Conservation (phyloP, 2,888 invertebrate genomes). For the Drosophila eohydei region DNA sequence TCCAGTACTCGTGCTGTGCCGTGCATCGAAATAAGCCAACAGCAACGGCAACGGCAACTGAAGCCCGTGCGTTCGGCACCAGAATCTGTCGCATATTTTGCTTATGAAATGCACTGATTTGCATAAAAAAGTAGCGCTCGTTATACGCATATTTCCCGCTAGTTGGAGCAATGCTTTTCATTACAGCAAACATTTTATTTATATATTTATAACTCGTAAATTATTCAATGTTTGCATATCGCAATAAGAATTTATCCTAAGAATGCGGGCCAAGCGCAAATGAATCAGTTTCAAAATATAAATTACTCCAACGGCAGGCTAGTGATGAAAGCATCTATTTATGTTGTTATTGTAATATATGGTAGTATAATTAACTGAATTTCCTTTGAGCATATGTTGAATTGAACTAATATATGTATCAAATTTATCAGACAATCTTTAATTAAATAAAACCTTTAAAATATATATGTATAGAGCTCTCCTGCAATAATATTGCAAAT, state of each 20-base stretch:
- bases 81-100: conserved; percentile 59
- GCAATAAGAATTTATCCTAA: conserved; percentile 15
- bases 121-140: conserved; percentile 64
- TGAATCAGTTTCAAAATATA: neutral
- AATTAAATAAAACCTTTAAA: neutral
- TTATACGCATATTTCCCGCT: conserved; percentile 70
- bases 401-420: neutral
- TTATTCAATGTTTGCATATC: conserved; percentile 59
- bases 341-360: neutral
- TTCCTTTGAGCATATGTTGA: too few species aligned
- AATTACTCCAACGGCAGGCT: neutral
- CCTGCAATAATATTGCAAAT: neutral
- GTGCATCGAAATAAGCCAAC: conserved; percentile 54
- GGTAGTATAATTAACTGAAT: neutral
- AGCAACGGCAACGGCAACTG: conserved; percentile 10
- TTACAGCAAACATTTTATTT: conserved; percentile 50
- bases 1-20: conserved; percentile 58
- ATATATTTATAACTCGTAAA: conserved; percentile 48
- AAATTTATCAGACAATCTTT: neutral
- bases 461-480: neutral
- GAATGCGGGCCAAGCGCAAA: neutral
- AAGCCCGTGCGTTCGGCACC: conserved; percentile 13
- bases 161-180: conserved; percentile 40
- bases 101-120: conserved; percentile 64
- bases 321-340: neutral